Conservation (phyloP, 2,113 vertebrate genomes). For the Protobothrops flavoviridis region DNA sequence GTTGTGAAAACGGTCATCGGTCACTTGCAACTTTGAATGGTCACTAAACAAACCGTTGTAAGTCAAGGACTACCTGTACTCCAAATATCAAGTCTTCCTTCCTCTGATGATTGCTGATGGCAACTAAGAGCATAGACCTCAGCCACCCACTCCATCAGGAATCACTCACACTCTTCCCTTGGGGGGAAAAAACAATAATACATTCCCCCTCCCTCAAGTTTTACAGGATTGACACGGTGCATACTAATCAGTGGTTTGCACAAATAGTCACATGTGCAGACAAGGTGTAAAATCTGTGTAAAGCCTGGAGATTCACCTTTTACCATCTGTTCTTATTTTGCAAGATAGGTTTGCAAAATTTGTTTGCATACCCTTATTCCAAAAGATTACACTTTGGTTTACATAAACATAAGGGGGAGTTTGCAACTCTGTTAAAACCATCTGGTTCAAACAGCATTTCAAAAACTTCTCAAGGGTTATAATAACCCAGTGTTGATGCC, state of each 20-base stretch:
- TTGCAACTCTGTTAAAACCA: not conserved
- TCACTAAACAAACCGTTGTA: not conserved
- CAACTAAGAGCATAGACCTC: not conserved
- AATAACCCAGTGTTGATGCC: not conserved
- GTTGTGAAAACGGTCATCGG: not conserved
- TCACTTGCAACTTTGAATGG: not conserved
- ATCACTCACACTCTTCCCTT: not conserved
- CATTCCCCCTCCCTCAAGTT: not conserved
- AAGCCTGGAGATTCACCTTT: not conserved
- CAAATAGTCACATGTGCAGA: conserved; percentile 17
- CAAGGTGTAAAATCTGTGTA: conserved; percentile 24
- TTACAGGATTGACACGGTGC: conserved; percentile 17
- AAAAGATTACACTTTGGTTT: not conserved
- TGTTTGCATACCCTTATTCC: not conserved
- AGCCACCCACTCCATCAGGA: conserved; percentile 5
- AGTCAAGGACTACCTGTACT: not conserved
- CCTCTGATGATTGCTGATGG: not conserved
- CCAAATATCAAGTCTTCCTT: not conserved
- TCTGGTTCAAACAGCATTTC: not conserved
- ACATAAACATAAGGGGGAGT: not conserved
- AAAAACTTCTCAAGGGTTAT: not conserved
- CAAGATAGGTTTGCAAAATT: not conserved
- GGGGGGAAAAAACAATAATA: not conserved
- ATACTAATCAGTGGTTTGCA: conserved; percentile 1
- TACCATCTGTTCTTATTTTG: not conserved